Evolutionary conservation across 1,140 invertebrate genomes (phyloP), one percentile per base, ranked within the genome.

Genomic region (Halictus rubicundus): DNA sequence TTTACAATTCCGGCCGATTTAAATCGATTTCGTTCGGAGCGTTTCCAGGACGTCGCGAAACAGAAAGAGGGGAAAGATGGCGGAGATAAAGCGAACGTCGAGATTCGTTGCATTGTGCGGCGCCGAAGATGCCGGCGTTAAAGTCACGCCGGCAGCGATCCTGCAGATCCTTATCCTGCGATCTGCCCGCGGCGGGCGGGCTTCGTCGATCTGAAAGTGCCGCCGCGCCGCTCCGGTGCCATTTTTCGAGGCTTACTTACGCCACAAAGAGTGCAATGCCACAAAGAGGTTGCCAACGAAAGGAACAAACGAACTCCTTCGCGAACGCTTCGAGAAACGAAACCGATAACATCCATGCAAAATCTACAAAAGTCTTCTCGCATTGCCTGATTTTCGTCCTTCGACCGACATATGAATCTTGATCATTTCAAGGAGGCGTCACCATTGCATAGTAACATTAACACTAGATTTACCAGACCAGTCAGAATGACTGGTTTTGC

Each of bases 101-200:
- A 16, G 77, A 46, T 80, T 74, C 63, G 78, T 76, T 60, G 83
- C 82, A 85, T 81, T 85, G 78, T 85, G 72, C 68, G 27, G 71
- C 68, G 59, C 25, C 59, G 72, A 77, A 57, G 63, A 46, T 60
- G 37, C 39, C 77, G 69, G 82, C 69, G 83, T 85, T 76, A 76
- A 75, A 77, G 59, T 83, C 63, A 46, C 68, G 57, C 81, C 77
- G 68, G 16, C 68, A 59, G 25, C 69, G 42, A 74, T 66, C 49
- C 60, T 21, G 23, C n/a, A 65, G 78, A 85, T 81, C 72, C 78
- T 85, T 85, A 84, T 85, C 82, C 64, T 37, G 46, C 61, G 82
- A 85, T 84, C 72, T 81, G 59, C 70, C 68, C 25, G 69, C 46
- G 60, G 16, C n/a, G 52, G 21, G 23, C 54, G 52, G 63, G 49